phyloP scores from a whole-genome alignment of 2,888 invertebrate species.

The Drosophila helvetica region DNA sequence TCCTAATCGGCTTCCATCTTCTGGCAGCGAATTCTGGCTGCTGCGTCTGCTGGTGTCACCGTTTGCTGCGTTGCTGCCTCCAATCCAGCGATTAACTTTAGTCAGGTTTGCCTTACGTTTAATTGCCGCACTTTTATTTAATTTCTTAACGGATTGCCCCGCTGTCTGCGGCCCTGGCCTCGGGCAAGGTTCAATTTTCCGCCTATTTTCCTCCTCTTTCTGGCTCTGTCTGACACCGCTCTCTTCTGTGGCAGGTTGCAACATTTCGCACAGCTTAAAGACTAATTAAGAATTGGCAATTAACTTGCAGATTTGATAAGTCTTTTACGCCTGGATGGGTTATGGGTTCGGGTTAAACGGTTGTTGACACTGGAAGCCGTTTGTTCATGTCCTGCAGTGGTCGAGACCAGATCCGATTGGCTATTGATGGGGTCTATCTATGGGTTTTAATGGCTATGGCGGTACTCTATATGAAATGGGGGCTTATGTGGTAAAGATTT shows the following conservation, averaged over 20 bases:
- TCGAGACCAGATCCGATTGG: not conserved
- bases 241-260: conserved; percentile 52
- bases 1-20: conserved; percentile 47
- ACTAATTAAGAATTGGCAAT: conserved; percentile 70
- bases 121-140: conserved; percentile 78
- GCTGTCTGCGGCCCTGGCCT: conserved; percentile 26
- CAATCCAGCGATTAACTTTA: conserved; percentile 60
- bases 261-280: conserved; percentile 59
- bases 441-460: not conserved
- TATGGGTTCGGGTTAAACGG: conserved; percentile 30
- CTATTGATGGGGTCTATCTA: too few relatives aligned
- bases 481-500: not conserved
- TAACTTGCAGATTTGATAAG: conserved; percentile 58
- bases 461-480: not conserved
- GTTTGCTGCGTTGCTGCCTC: conserved; percentile 38
- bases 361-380: conserved; percentile 8
- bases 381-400: not conserved
- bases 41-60: conserved; percentile 10
- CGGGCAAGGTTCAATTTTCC: conserved; percentile 56
- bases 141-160: conserved; percentile 60
- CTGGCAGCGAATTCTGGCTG: not conserved
- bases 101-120: conserved; percentile 59
- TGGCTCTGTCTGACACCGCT: not conserved
- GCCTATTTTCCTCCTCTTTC: conserved; percentile 42
- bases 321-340: conserved; percentile 23